phyloP scores from a whole-genome alignment of 2,797 vertebrate species.

The Chelon labrosus region DNA sequence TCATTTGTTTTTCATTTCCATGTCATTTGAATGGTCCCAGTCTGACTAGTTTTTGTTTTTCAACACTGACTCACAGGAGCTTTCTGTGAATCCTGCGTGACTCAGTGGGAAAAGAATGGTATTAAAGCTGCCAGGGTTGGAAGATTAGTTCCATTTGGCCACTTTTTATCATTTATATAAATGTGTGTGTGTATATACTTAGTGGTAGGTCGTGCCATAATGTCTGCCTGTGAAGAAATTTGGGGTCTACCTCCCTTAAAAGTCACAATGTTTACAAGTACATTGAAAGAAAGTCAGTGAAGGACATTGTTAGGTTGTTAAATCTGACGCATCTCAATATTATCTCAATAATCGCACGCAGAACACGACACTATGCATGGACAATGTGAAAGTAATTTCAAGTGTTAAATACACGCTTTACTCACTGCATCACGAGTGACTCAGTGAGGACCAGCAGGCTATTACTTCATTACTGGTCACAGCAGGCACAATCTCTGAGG shows the following conservation, averaged over 20 bases:
- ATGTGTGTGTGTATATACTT: background rate
- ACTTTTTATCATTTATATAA: background rate
- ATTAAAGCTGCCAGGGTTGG: background rate
- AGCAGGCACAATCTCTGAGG: conserved; percentile 39
- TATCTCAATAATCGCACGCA: background rate
- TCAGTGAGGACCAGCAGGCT: conserved; percentile 36
- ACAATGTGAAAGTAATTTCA: conserved; percentile 53
- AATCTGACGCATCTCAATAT: conserved; percentile 5
- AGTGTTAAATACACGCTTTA: conserved; percentile 32
- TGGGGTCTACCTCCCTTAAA: background rate
- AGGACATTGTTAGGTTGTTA: conserved; percentile 1
- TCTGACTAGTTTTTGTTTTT: conserved; percentile 4
- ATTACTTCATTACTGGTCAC: conserved; percentile 64
- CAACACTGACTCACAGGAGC: conserved; percentile 14
- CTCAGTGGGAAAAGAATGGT: conserved; percentile 4
- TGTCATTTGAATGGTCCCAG: conserved; percentile 21
- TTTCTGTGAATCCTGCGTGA: conserved; percentile 14
- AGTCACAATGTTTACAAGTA: background rate
- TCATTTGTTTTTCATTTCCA: background rate
- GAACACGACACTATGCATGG: conserved; percentile 15
- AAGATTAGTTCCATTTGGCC: conserved; percentile 7
- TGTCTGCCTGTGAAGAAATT: background rate
- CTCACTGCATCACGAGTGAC: conserved; percentile 33
- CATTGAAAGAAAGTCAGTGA: background rate
- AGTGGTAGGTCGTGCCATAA: background rate